These are phyloP conservation scores for Brachirus orientalis DNA, from an alignment of 2,113 vertebrate species.

Conservation along the genomic window DNA sequence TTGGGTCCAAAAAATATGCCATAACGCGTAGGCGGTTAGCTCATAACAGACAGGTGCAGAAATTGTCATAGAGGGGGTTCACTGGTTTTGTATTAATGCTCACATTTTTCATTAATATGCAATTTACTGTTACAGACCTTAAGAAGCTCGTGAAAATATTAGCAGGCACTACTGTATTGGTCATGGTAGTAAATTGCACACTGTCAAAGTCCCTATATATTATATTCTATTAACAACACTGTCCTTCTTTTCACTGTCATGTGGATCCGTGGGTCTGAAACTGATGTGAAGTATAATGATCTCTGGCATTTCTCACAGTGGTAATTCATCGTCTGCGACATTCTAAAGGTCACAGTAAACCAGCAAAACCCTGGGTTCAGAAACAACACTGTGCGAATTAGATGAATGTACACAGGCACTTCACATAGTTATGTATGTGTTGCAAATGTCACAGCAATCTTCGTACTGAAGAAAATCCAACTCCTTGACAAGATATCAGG, in stretches of 20 bases:
- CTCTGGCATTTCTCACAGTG: conserved; percentile 29
- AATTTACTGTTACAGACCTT: too few species aligned
- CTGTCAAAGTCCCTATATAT: not conserved
- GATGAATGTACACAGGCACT: conserved; percentile 23
- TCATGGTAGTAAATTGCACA: conserved; percentile 10
- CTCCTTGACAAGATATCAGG: conserved; percentile 3
- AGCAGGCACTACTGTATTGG: not conserved
- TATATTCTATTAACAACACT: not conserved
- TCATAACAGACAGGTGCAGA: too few species aligned
- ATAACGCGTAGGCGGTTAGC: too few species aligned
- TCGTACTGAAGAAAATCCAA: too few species aligned
- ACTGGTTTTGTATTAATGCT: too few species aligned
- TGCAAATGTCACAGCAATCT: conserved; percentile 62
- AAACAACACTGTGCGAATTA: conserved; percentile 37
- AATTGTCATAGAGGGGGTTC: too few species aligned
- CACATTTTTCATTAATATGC: too few species aligned
- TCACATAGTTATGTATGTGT: conserved; percentile 45
- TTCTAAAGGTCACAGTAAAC: conserved; percentile 63
- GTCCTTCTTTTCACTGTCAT: not conserved
- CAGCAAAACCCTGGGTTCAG: too few species aligned
- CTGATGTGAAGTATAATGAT: conserved; percentile 20
- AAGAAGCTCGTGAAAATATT: not conserved
- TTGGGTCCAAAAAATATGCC: too few species aligned
- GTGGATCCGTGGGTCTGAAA: conserved; percentile 14
- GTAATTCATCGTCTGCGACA: conserved; percentile 40